Percentiles rank a stretch among this genome's conserved stretches.
Conservation (phyloP, 2,888 invertebrate genomes). For the Drosophila niveifrons region DNA sequence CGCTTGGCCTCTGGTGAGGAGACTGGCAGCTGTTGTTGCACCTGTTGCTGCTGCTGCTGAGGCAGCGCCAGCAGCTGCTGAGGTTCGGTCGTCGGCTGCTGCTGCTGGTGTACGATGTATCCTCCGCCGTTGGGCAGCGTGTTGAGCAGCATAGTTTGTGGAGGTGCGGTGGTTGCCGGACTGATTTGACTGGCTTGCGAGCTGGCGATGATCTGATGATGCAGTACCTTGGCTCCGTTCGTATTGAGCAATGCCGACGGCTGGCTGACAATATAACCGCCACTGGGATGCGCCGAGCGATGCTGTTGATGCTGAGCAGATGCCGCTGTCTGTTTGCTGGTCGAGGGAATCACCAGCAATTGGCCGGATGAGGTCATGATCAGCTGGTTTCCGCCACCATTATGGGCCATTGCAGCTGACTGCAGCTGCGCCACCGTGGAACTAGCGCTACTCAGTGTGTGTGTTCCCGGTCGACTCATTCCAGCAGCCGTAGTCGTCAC, state of each 20-base stretch:
- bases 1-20: slow-evolving; percentile 90
- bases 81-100: slow-evolving; percentile 86
- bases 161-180: slow-evolving; percentile 43
- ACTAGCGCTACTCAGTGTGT: slow-evolving; percentile 49
- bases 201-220: slow-evolving; percentile 64
- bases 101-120: slow-evolving; percentile 90
- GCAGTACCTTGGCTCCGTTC: slow-evolving; percentile 59
- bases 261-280: slow-evolving; percentile 65
- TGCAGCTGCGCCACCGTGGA: slow-evolving; percentile 72
- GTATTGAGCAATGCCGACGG: slow-evolving; percentile 54
- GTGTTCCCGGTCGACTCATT: slow-evolving; percentile 88
- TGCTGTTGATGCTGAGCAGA: slow-evolving; percentile 53
- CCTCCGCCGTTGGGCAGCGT: slow-evolving; percentile 92
- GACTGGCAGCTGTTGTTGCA: slow-evolving; percentile 83
- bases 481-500: slow-evolving; percentile 91
- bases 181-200: slow-evolving; percentile 62
- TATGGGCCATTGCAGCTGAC: slow-evolving; percentile 74
- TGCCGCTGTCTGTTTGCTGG: slow-evolving; percentile 57
- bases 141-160: slow-evolving; percentile 93
- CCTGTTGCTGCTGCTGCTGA: slow-evolving; percentile 67
- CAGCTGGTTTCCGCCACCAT: slow-evolving; percentile 79
- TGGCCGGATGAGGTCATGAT: slow-evolving; percentile 86
- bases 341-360: slow-evolving; percentile 83
- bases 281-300: slow-evolving; percentile 43
- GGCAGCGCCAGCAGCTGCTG: slow-evolving; percentile 65